These are phyloP conservation scores for Amazona vittata DNA, from an alignment of 2,113 vertebrate genomes.

Conservation along the genomic window DNA sequence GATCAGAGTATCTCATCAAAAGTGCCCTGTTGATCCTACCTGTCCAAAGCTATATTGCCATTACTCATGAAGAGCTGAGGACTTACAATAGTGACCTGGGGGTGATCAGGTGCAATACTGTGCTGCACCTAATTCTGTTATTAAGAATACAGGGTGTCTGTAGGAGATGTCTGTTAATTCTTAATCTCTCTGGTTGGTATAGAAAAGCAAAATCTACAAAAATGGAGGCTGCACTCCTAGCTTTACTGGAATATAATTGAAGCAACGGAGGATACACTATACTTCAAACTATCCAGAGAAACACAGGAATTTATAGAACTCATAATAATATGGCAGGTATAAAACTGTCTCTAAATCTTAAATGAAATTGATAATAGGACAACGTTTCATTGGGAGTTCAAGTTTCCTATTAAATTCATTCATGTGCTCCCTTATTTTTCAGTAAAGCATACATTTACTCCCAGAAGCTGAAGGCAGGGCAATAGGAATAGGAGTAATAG, in stretches of 20 bases:
- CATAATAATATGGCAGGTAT: background rate
- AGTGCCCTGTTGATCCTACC: background rate
- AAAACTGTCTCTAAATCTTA: background rate
- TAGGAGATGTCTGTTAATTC: background rate
- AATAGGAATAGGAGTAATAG: background rate
- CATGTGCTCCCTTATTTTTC: background rate
- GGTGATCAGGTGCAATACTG: background rate
- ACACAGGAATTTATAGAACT: background rate
- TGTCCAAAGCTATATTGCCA: background rate
- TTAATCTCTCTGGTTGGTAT: background rate
- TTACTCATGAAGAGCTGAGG: background rate
- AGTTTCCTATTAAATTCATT: background rate
- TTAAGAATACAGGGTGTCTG: background rate
- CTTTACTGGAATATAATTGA: background rate
- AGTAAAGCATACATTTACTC: background rate
- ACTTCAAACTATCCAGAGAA: background rate
- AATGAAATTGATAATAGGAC: background rate
- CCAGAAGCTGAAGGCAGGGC: background rate
- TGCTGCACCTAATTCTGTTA: background rate
- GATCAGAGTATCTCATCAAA: background rate
- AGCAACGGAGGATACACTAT: background rate
- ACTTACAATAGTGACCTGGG: background rate
- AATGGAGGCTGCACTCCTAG: background rate
- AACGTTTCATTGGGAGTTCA: background rate
- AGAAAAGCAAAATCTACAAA: background rate